Conservation (phyloP, 2,888 invertebrate species). For the Phengaris alcon region DNA sequence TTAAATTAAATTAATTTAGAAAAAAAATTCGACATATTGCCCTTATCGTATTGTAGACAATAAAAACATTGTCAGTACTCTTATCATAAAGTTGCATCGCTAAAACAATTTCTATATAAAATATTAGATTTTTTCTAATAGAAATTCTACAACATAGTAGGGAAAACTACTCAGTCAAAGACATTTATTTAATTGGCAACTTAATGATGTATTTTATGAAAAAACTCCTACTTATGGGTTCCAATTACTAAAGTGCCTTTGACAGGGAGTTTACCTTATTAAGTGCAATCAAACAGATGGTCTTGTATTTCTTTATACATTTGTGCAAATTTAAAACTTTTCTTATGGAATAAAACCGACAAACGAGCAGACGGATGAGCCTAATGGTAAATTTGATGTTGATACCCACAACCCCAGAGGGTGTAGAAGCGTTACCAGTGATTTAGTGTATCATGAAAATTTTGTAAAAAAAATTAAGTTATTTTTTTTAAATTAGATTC, state of each 20-base stretch:
- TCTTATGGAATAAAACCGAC: no score
- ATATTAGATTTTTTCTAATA: background rate
- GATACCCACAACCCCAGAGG: no score
- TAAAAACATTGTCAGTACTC: background rate
- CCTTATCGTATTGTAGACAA: constrained; percentile 17
- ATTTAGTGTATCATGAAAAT: no score
- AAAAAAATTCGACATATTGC: constrained; percentile 2
- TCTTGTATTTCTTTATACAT: background rate
- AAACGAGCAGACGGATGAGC: no score
- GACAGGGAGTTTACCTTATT: background rate
- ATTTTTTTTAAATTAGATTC: no score
- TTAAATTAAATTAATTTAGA: background rate
- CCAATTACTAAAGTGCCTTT: constrained; percentile 5
- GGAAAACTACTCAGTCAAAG: background rate
- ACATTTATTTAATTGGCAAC: background rate
- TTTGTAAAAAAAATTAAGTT: no score
- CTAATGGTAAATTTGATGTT: no score
- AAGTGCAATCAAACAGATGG: background rate
- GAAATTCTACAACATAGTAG: constrained; percentile 24
- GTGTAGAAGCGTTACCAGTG: no score
- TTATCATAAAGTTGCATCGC: constrained; percentile 11
- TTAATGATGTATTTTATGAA: background rate
- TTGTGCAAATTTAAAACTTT: background rate
- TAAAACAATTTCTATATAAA: constrained; percentile 3
- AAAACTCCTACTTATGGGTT: no score